A percentile compares a stretch with the other conserved stretches of the same genome.
Evolutionary conservation across 2,888 invertebrate species (phyloP).

Genomic region (Stegophylla sp.): DNA sequence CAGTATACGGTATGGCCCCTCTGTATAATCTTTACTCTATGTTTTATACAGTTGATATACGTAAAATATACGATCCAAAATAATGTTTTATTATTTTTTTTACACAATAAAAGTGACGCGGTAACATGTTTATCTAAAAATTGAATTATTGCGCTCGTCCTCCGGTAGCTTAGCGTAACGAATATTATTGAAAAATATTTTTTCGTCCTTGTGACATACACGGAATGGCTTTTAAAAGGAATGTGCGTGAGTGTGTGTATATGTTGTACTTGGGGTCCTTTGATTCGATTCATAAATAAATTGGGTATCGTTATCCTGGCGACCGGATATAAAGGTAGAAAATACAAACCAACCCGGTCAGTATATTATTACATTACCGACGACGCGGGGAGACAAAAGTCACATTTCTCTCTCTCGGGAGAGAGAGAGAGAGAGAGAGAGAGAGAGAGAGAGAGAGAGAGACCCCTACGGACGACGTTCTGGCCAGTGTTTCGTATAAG

Average conservation of each 20-base stretch:
- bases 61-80: too few relatives aligned
- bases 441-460: too few relatives aligned
- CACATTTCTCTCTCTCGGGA: slow-evolving; percentile 51
- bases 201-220: slow-evolving; percentile 21
- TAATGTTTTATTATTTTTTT: neutral
- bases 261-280: slow-evolving; percentile 22
- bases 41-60: too few relatives aligned
- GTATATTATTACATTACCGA: slow-evolving; percentile 45
- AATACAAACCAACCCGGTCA: slow-evolving; percentile 49
- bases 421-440: too few relatives aligned
- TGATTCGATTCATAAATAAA: slow-evolving; percentile 54
- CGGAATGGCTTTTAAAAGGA: slow-evolving; percentile 51
- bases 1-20: too few relatives aligned
- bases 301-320: slow-evolving; percentile 52
- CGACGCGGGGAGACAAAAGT: slow-evolving; percentile 25
- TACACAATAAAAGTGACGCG: neutral
- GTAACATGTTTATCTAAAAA: neutral
- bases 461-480: slow-evolving; percentile 17
- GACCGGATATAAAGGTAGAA: slow-evolving; percentile 28
- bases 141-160: neutral
- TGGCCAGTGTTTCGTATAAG: slow-evolving; percentile 15
- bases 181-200: slow-evolving; percentile 27
- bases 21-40: too few relatives aligned
- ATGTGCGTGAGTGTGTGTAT: neutral
- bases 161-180: neutral